Conservation (phyloP, 2,113 vertebrate genomes). For the Plecotus auritus region DNA sequence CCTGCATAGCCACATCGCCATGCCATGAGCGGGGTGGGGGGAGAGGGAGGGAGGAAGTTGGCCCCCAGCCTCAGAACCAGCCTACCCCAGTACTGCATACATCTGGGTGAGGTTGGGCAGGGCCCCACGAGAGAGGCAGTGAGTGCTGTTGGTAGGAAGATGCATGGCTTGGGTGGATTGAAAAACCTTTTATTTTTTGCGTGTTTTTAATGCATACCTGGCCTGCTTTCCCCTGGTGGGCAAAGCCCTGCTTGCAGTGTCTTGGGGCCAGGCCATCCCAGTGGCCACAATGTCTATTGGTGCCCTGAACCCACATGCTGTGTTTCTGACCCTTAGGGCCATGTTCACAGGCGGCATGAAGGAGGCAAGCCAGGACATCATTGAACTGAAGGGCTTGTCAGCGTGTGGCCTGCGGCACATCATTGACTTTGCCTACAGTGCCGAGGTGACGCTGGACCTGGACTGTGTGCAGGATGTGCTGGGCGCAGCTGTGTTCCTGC, state of each 20-base stretch:
- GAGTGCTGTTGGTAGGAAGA: not conserved
- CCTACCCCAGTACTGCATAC: not conserved
- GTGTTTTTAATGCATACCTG: not conserved
- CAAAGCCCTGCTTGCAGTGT: not conserved
- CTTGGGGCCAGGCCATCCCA: not conserved
- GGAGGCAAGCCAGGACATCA: conserved; percentile 92
- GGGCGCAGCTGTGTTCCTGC: conserved; percentile 96
- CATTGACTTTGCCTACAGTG: conserved; percentile 97
- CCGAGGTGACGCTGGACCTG: conserved; percentile 94
- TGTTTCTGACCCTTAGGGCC: conserved; percentile 84
- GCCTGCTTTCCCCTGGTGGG: not conserved
- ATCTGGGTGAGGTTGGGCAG: not conserved
- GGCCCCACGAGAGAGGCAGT: not conserved
- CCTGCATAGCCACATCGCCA: not conserved
- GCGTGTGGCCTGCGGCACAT: conserved; percentile 94
- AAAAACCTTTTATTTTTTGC: not conserved
- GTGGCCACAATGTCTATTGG: not conserved
- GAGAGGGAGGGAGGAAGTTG: not conserved
- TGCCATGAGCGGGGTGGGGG: rapidly evolving
- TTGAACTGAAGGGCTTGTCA: conserved; percentile 94
- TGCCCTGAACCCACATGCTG: not conserved
- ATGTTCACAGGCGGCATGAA: conserved; percentile 99
- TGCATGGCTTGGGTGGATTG: not conserved
- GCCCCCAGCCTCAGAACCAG: not conserved
- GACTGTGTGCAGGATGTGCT: conserved; percentile 98